These are phyloP conservation scores for Elymnias hypermnestra DNA, from an alignment of 1,140 invertebrate genomes.

Conservation along the genomic window DNA sequence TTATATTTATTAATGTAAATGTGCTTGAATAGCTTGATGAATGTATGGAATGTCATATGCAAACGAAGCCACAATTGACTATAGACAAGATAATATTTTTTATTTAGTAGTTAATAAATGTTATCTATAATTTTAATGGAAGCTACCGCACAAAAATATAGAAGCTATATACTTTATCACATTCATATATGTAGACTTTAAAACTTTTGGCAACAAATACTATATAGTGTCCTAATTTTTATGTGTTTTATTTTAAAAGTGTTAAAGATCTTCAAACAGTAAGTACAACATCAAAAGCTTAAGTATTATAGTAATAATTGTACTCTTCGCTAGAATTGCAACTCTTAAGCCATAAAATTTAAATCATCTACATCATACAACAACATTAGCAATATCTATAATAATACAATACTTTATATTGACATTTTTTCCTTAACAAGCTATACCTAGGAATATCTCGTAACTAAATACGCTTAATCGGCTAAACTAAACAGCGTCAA, in stretches of 20 bases:
- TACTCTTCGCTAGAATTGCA: slow-evolving; percentile 25
- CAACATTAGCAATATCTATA: slow-evolving; percentile 25
- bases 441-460: slow-evolving; percentile 23
- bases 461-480: slow-evolving; percentile 47
- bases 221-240: slow-evolving; percentile 2
- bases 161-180: background rate
- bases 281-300: slow-evolving; percentile 36
- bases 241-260: slow-evolving; percentile 6
- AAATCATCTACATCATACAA: slow-evolving; percentile 13
- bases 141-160: background rate
- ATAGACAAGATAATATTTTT: background rate
- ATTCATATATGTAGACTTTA: background rate
- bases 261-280: slow-evolving; percentile 11
- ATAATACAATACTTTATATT: slow-evolving; percentile 39
- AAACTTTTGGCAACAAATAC: slow-evolving; percentile 12
- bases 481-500: slow-evolving; percentile 62
- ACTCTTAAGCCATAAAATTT: slow-evolving; percentile 13
- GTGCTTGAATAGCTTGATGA: slow-evolving; percentile 23
- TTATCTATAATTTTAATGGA: no score
- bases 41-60: slow-evolving; percentile 35
- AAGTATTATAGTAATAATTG: slow-evolving; percentile 28
- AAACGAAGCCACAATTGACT: slow-evolving; percentile 9
- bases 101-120: slow-evolving; percentile 7
- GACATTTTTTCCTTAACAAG: slow-evolving; percentile 37
- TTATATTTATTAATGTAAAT: slow-evolving; percentile 13